These are phyloP conservation scores for Axinella damicornis DNA, from an alignment of 37 sponge, comb jelly and placozoan species.

Conservation along the genomic window DNA sequence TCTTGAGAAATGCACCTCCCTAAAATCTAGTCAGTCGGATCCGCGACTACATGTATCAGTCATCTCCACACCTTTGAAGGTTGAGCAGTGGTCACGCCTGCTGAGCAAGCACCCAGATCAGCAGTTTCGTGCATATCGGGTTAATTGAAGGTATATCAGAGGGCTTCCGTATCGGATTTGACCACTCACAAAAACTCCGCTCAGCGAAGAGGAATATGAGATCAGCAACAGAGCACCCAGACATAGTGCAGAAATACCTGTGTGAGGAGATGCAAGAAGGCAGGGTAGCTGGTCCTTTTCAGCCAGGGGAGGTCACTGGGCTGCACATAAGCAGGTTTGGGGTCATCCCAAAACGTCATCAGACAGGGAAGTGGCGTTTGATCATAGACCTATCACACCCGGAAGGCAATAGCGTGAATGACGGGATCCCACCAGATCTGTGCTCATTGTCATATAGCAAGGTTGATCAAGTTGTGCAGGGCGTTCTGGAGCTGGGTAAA, in stretches of 20 bases:
- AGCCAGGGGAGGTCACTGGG: background rate
- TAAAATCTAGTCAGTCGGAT: background rate
- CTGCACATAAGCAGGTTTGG: conserved; percentile 21
- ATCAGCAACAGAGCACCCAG: background rate
- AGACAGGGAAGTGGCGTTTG: conserved; percentile 15
- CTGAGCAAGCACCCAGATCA: conserved; percentile 9
- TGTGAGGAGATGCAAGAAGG: background rate
- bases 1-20: background rate
- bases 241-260: conserved; percentile 1
- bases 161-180: conserved; percentile 7
- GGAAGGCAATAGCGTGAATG: conserved; percentile 27
- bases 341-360: conserved; percentile 14
- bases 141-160: background rate
- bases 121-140: background rate
- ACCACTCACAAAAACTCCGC: background rate
- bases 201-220: background rate
- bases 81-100: background rate
- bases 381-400: conserved; percentile 39
- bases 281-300: background rate
- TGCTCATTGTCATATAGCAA: background rate
- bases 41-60: background rate
- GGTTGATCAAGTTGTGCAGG: background rate
- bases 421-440: background rate
- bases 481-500: background rate
- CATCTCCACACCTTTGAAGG: background rate